Conservation (phyloP, 2,888 invertebrate genomes). For the Apodemia duryi region DNA sequence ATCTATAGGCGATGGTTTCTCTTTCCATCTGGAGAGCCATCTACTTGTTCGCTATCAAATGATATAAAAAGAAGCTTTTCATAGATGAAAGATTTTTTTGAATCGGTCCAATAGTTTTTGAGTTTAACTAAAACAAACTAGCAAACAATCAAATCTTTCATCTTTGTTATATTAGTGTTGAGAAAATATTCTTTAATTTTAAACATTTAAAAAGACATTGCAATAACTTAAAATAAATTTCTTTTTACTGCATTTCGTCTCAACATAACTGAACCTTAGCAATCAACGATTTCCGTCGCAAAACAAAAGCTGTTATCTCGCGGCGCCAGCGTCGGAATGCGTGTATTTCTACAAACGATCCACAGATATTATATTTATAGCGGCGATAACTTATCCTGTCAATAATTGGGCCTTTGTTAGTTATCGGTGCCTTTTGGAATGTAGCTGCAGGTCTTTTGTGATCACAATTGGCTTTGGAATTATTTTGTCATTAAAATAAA, state of each 20-base stretch:
- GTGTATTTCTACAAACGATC: conserved; percentile 14
- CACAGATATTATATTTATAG: conserved; percentile 8
- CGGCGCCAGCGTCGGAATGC: conserved; percentile 9
- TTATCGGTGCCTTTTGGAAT: conserved; percentile 4
- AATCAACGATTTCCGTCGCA: neutral
- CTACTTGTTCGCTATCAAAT: no score
- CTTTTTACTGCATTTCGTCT: neutral
- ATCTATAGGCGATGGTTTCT: no score
- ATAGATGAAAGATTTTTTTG: no score
- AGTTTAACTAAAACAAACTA: no score
- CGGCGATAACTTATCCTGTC: conserved; percentile 5
- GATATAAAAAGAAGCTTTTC: no score
- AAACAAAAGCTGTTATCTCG: conserved; percentile 3
- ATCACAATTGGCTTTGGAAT: neutral
- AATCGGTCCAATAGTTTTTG: no score
- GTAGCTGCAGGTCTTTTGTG: conserved; percentile 2
- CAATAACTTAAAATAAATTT: neutral
- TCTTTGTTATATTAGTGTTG: no score
- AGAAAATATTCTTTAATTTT: no score
- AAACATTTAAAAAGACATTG: no score
- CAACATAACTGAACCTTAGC: neutral
- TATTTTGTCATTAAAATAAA: neutral
- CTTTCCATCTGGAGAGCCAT: no score
- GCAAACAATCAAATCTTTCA: no score
- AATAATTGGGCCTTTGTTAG: conserved; percentile 11